These are phyloP conservation scores for Serranus cabrilla DNA, from an alignment of 2,797 vertebrate genomes.

Conservation along the genomic window DNA sequence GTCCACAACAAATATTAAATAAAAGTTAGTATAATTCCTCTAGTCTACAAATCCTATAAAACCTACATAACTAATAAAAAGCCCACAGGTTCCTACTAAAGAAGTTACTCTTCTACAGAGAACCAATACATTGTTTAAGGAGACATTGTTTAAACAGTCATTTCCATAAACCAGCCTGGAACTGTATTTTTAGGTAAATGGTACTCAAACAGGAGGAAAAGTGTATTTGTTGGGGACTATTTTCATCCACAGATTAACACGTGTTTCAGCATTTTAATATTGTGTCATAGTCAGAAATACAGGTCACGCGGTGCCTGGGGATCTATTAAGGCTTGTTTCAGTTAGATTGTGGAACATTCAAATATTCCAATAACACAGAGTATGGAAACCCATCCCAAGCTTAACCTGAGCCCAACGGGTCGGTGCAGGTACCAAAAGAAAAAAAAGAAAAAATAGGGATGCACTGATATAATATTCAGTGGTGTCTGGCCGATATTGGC, in stretches of 20 bases:
- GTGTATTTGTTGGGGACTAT: background rate
- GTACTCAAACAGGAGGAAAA: background rate
- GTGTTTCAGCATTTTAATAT: background rate
- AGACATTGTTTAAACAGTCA: background rate
- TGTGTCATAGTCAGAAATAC: background rate
- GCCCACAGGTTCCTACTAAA: background rate
- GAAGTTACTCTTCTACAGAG: background rate
- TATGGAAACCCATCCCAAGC: too few species aligned
- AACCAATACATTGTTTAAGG: background rate
- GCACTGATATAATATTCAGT: too few species aligned
- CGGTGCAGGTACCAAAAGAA: too few species aligned
- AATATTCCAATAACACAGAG: too few species aligned
- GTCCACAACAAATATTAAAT: background rate
- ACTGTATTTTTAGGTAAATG: background rate
- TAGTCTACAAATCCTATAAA: background rate
- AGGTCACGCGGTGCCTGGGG: background rate
- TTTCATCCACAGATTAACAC: background rate
- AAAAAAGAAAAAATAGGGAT: too few species aligned
- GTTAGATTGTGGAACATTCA: too few species aligned
- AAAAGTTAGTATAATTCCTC: too few species aligned
- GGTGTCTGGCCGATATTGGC: too few species aligned
- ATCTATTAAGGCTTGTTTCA: background rate
- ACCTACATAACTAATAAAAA: background rate
- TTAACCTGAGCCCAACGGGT: too few species aligned
- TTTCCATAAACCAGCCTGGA: background rate